phyloP scores from a whole-genome alignment of 2,888 invertebrate species.

The Pollenia angustigena region DNA sequence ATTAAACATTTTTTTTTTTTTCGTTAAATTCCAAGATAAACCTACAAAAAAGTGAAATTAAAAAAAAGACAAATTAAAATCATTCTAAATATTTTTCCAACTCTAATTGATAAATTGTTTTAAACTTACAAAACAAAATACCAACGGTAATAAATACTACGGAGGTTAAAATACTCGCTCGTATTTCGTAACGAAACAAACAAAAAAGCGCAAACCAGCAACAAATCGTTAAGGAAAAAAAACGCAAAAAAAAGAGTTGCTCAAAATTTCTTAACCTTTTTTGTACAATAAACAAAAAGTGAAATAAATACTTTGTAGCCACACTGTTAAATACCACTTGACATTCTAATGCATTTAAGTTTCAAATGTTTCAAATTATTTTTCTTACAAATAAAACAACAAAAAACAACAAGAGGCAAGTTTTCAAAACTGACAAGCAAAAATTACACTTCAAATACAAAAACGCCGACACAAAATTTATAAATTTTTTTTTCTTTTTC shows the following conservation, averaged over 20 bases:
- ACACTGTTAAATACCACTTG: slow-evolving; percentile 64
- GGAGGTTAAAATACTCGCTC: not conserved
- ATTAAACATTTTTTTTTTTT: no score
- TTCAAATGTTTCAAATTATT: slow-evolving; percentile 58
- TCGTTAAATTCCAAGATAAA: not conserved
- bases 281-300: slow-evolving; percentile 45
- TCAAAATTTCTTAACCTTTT: slow-evolving; percentile 64
- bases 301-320: slow-evolving; percentile 55
- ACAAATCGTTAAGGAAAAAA: not conserved
- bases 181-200: slow-evolving; percentile 8
- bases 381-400: slow-evolving; percentile 18
- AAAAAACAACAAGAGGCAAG: slow-evolving; percentile 51
- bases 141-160: slow-evolving; percentile 45
- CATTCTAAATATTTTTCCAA: slow-evolving; percentile 31
- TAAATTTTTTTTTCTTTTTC: not conserved
- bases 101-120: slow-evolving; percentile 43
- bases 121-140: slow-evolving; percentile 52
- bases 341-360: slow-evolving; percentile 69
- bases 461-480: slow-evolving; percentile 69
- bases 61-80: not conserved
- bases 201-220: slow-evolving; percentile 21
- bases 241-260: slow-evolving; percentile 47
- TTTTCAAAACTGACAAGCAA: slow-evolving; percentile 69
- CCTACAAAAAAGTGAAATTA: not conserved
- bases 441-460: slow-evolving; percentile 69